Base-by-base conservation (phyloP, 1,140 invertebrate genomes). In the Brevipalpus yothersi region DNA sequence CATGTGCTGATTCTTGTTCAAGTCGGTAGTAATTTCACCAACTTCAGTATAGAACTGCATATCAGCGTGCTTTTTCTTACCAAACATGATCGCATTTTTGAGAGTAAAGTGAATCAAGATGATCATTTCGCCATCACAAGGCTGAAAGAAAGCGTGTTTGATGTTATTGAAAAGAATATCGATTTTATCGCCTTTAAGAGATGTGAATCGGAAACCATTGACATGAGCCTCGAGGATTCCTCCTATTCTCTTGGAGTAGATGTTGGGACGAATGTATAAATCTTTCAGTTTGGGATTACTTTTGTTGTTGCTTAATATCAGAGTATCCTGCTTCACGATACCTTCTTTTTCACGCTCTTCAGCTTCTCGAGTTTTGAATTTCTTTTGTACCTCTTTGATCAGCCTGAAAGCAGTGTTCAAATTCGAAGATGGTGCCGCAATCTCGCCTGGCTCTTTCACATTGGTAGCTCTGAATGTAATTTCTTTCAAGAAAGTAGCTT, bases 11-110 rank as follows among this genome's bases (percentile, higher is more conserved):
- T 97, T 92, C 73, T 98, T 98, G 47, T 93, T 94, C 60, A 99
- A 75, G 79, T 99, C 95, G 2, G 95, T 98, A 0, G 92, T 97
- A 49, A 98, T 95, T 75, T 99, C 95, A 67, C 95, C 95, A 57
- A 99, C 95, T 75, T 99, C 95, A 0, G 94, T 98, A 71, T 96
- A 99, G 74, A 99, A 98, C 69, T 99, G 93, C 4, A 98, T 92
- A 73, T 99, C 94, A 8, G 89, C 79, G 68, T 98, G 93, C 69
- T 98, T 98, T 75, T 97, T 97, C 73, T 98, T 99, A 62, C 92
- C 92, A 78, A 95, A 96, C 84, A 97, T 85, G 62, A 98, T 96
- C 40, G 92, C 90, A 72, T 97, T 87, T 79, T 93, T 97, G 40
- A 99, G 76, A 76, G 97, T 90, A 70, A 98, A 99, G 78, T 99